A percentile compares a stretch with the other conserved stretches of the same genome.
Evolutionary conservation across 2,113 vertebrate genomes (phyloP).

Genomic region (Muscicapa adusta): DNA sequence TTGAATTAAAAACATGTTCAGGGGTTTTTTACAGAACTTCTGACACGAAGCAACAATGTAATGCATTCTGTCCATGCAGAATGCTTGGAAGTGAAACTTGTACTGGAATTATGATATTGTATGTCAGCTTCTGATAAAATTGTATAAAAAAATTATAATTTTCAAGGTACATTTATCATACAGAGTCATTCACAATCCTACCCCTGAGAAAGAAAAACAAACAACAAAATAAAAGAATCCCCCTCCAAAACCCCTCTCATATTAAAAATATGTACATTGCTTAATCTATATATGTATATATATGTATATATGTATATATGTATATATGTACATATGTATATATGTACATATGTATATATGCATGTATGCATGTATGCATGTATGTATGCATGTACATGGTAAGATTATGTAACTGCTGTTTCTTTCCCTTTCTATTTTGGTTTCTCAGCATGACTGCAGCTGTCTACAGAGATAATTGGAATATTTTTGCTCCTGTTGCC

Average conservation of each 20-base stretch:
- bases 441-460: not conserved
- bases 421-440: not conserved
- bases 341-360: no score
- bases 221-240: not conserved
- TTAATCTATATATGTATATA: not conserved
- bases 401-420: not conserved
- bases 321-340: no score
- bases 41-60: not conserved
- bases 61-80: not conserved
- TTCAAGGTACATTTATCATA: not conserved
- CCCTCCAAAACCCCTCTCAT: not conserved
- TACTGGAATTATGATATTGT: not conserved
- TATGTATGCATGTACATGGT: not conserved
- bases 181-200: not conserved
- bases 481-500: not conserved
- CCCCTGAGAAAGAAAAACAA: not conserved
- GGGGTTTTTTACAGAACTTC: not conserved
- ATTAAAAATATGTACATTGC: not conserved
- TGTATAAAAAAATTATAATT: not conserved
- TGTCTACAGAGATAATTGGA: not conserved
- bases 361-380: no score
- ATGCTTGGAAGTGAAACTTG: not conserved
- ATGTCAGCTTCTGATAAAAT: not conserved
- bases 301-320: no score
- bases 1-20: not conserved